A percentile compares a stretch with the other conserved stretches of the same genome.
These are phyloP conservation scores for Actinia tenebrosa DNA, from an alignment of 64 coral and sea anemone species.

Conservation along the genomic window DNA sequence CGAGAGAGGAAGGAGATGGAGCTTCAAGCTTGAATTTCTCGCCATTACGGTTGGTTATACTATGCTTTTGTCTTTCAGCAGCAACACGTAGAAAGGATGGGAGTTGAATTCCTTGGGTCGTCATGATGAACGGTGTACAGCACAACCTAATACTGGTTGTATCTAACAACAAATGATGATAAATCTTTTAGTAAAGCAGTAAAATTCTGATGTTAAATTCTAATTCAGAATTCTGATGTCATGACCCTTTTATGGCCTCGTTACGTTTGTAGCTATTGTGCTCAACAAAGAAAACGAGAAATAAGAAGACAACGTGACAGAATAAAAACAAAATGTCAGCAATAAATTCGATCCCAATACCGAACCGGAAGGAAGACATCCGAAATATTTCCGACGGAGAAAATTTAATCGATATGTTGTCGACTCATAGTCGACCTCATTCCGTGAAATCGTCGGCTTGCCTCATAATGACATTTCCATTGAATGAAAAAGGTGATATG, in stretches of 20 bases:
- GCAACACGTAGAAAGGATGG: constrained; percentile 38
- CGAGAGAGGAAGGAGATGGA: constrained; percentile 12
- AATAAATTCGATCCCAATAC: neutral
- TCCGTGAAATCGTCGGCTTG: neutral
- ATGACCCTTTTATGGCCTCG: neutral
- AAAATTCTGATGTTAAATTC: neutral
- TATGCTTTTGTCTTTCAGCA: constrained; percentile 42
- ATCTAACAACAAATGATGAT: constrained; percentile 1
- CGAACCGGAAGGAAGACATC: neutral
- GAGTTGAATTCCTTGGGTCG: constrained; percentile 12
- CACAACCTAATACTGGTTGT: neutral
- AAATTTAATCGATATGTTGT: neutral
- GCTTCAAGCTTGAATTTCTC: constrained; percentile 37
- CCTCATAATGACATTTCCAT: neutral
- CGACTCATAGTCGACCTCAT: neutral
- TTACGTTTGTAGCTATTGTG: neutral
- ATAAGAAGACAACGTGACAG: neutral
- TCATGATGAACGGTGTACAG: neutral
- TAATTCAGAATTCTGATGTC: neutral
- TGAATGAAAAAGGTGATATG: neutral
- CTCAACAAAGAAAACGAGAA: neutral
- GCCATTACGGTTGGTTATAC: constrained; percentile 30
- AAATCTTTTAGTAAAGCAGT: neutral
- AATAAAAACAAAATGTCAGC: constrained; percentile 7
- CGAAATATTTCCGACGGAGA: neutral